A percentile compares a stretch with the other conserved stretches of the same genome.
Conservation (phyloP, 64 coral and sea anemone species). For the Orbicella faveolata region DNA sequence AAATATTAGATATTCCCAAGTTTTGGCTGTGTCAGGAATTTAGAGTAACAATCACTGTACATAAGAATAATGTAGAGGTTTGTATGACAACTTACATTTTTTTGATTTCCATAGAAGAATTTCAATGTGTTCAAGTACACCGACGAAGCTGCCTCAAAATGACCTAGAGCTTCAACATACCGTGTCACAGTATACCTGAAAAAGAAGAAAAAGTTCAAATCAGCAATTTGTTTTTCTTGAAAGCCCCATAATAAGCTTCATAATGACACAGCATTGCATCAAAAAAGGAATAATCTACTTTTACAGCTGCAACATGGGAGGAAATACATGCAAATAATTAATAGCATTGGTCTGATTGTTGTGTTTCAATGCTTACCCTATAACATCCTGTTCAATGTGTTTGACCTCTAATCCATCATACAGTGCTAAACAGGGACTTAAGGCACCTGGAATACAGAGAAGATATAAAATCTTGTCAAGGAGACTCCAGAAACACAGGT, state of each 20-base stretch:
- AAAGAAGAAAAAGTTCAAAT: not conserved
- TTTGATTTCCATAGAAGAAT: conserved; percentile 89
- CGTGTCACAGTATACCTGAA: conserved; percentile 68
- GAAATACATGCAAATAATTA: too few species aligned
- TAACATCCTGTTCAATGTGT: conserved; percentile 85
- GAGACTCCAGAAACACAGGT: too few species aligned
- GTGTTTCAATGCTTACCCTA: conserved; percentile 64
- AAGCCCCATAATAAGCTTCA: too few species aligned
- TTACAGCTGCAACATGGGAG: too few species aligned
- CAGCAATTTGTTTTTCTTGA: too few species aligned
- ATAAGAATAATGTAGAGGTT: too few species aligned
- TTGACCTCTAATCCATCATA: conserved; percentile 91
- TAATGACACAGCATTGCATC: too few species aligned
- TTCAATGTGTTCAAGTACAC: conserved; percentile 75
- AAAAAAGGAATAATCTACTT: too few species aligned
- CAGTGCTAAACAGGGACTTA: conserved; percentile 63
- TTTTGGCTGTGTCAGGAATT: too few species aligned
- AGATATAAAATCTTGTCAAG: not conserved
- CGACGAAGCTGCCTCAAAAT: conserved; percentile 84
- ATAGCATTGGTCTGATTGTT: not conserved
- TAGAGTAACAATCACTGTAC: too few species aligned
- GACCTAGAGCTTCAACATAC: conserved; percentile 80
- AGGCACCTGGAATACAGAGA: conserved; percentile 57
- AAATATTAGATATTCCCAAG: too few species aligned
- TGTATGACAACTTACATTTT: conserved; percentile 73